Evolutionary conservation across 2,797 vertebrate genomes (phyloP).

Genomic region (Hypotaenidia okinawae): DNA sequence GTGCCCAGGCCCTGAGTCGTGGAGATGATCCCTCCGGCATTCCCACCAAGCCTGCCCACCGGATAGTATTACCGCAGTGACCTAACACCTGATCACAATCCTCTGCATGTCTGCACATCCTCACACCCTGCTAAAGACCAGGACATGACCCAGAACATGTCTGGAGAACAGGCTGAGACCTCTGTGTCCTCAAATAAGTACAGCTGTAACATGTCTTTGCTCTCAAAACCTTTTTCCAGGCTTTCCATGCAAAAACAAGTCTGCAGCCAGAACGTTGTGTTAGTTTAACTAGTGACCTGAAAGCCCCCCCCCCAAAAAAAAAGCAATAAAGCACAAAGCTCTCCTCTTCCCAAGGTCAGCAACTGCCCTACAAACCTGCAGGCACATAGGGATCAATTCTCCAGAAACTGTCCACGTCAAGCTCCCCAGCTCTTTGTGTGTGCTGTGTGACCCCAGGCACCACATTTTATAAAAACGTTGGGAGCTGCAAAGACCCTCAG

Average conservation of each 20-base stretch:
- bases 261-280: background rate
- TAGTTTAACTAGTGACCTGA: background rate
- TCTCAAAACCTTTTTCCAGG: background rate
- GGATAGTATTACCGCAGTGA: background rate
- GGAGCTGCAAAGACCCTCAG: background rate
- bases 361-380: background rate
- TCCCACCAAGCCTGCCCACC: background rate
- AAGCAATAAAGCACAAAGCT: background rate
- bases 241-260: background rate
- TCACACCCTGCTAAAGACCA: background rate
- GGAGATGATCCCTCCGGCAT: slow-evolving; percentile 5
- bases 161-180: background rate
- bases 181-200: background rate
- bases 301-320: background rate
- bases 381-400: too few species aligned
- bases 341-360: background rate
- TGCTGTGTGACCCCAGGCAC: background rate
- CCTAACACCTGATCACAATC: background rate
- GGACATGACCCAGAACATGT: background rate
- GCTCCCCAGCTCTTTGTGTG: background rate
- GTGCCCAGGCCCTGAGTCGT: background rate
- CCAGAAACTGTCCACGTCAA: background rate
- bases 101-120: background rate
- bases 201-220: background rate
- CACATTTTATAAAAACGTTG: background rate